These are phyloP conservation scores for Nysson spinosus DNA, from an alignment of 2,888 invertebrate species.

Conservation along the genomic window DNA sequence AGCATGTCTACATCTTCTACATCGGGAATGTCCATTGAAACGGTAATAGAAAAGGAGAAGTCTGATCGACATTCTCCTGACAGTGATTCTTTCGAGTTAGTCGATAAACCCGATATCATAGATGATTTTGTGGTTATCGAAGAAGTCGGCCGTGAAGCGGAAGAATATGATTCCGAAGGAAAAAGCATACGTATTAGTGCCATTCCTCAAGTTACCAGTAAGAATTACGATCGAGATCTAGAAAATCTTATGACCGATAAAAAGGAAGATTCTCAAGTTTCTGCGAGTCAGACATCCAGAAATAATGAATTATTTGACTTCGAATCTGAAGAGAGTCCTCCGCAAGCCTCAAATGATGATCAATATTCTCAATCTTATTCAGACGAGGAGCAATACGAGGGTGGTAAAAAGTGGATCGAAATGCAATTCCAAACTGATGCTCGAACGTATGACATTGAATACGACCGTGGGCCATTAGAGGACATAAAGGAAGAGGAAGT, in stretches of 20 bases:
- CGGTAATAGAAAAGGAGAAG: conserved; percentile 71
- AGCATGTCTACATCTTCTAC: conserved; percentile 75
- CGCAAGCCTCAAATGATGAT: conserved; percentile 72
- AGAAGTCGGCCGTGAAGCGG: conserved; percentile 91
- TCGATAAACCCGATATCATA: conserved; percentile 91
- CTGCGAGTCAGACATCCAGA: conserved; percentile 40
- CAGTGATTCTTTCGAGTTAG: conserved; percentile 91
- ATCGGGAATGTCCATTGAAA: conserved; percentile 72
- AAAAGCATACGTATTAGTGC: conserved; percentile 85
- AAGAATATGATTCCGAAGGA: conserved; percentile 89
- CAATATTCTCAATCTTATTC: conserved; percentile 74
- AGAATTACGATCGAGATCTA: conserved; percentile 81
- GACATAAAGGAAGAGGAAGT: conserved; percentile 96
- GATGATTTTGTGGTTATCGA: conserved; percentile 93
- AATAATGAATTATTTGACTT: conserved; percentile 72
- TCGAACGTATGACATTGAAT: conserved; percentile 86
- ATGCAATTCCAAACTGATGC: conserved; percentile 89
- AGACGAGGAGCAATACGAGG: conserved; percentile 78
- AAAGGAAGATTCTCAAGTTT: conserved; percentile 45
- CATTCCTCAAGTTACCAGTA: conserved; percentile 77
- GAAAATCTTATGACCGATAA: conserved; percentile 75
- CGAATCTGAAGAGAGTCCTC: conserved; percentile 75
- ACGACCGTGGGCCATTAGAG: conserved; percentile 90
- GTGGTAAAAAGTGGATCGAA: conserved; percentile 92
- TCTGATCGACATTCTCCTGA: conserved; percentile 82